These are phyloP conservation scores for Danio choprae DNA, from an alignment of 2,797 vertebrate genomes.

Conservation along the genomic window DNA sequence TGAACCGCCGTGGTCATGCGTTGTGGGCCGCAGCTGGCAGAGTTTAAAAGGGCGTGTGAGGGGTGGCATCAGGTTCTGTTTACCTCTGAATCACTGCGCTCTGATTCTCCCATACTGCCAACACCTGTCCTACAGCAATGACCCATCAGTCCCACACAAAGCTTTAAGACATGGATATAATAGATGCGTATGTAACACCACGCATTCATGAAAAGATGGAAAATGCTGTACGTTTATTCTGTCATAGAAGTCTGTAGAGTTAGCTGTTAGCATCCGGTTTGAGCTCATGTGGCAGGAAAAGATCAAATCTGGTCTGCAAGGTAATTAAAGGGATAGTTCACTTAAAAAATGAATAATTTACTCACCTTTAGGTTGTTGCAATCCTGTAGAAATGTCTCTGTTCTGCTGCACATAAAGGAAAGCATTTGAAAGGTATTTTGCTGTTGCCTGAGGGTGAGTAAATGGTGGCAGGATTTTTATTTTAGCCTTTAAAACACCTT, in stretches of 20 bases:
- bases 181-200: constrained; percentile 17
- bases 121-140: constrained; percentile 48
- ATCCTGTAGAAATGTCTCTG: too few species aligned
- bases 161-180: constrained; percentile 15
- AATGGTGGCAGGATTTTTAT: too few species aligned
- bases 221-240: not conserved
- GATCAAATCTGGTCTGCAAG: too few species aligned
- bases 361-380: too few species aligned
- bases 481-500: too few species aligned
- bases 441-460: too few species aligned
- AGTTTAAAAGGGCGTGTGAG: constrained; percentile 63
- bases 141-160: constrained; percentile 47
- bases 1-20: constrained; percentile 45
- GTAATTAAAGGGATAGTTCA: too few species aligned
- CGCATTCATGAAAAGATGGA: constrained; percentile 8
- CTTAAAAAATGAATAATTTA: too few species aligned
- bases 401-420: too few species aligned
- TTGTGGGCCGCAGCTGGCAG: constrained; percentile 43
- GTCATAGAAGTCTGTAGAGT: not conserved
- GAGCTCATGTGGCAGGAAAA: too few species aligned
- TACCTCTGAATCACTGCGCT: constrained; percentile 65
- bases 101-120: constrained; percentile 62
- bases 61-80: constrained; percentile 69
- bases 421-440: too few species aligned
- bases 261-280: not conserved